Evolutionary conservation across 2,113 vertebrate genomes (phyloP).

Genomic region (Phyllostomus discolor): DNA sequence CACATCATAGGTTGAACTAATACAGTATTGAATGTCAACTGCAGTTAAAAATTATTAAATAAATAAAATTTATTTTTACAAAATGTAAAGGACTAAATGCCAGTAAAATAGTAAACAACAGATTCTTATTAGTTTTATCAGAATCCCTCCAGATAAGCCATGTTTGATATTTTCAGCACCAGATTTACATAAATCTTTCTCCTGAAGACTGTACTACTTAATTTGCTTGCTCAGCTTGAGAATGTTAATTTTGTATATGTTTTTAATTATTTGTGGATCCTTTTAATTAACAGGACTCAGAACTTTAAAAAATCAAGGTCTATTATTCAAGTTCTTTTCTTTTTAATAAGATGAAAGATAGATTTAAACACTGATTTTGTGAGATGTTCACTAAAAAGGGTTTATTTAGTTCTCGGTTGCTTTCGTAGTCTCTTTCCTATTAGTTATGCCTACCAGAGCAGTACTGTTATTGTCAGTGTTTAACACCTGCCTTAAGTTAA

Average conservation of each 20-base stretch:
- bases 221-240: not conserved
- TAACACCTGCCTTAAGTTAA: conserved; percentile 15
- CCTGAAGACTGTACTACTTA: not conserved
- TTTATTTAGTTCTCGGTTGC: not conserved
- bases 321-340: not conserved
- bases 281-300: conserved; percentile 10
- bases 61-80: not conserved
- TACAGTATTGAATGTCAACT: not conserved
- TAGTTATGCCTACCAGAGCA: not conserved
- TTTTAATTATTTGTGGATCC: not conserved
- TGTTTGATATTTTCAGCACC: not conserved
- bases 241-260: conserved; percentile 30
- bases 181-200: not conserved
- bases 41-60: not conserved
- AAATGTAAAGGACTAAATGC: not conserved
- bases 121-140: not conserved
- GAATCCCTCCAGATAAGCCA: not conserved
- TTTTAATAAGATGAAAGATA: not conserved
- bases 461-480: not conserved
- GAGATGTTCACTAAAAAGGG: not conserved
- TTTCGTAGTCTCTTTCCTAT: not conserved
- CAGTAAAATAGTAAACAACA: not conserved
- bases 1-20: not conserved
- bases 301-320: not conserved
- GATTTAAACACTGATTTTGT: not conserved